Conservation (phyloP, 1,140 invertebrate species). For the Pogonomyrmex californicus region DNA sequence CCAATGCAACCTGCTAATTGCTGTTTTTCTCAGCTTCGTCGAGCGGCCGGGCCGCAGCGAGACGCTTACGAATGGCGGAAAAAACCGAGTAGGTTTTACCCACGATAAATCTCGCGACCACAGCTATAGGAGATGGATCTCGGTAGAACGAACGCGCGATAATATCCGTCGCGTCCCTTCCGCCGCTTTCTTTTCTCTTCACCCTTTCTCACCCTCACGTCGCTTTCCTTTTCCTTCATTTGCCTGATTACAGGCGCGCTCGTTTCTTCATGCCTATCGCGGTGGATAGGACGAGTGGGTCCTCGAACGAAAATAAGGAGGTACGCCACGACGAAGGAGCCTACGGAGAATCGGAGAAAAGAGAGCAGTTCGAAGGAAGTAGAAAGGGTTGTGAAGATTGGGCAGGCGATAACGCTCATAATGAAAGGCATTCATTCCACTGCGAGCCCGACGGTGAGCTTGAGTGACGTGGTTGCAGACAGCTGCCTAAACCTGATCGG, state of each 20-base stretch:
- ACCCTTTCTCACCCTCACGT: neutral
- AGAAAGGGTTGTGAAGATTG: conserved; percentile 81
- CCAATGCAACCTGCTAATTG: conserved; percentile 64
- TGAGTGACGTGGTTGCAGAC: conserved; percentile 86
- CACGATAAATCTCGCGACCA: conserved; percentile 73
- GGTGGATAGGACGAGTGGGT: conserved; percentile 16
- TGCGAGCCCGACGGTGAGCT: conserved; percentile 83
- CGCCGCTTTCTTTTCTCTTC: conserved; percentile 24
- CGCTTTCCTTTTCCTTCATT: neutral
- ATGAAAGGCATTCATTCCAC: conserved; percentile 86
- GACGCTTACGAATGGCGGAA: conserved; percentile 25
- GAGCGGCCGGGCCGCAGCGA: conserved; percentile 25
- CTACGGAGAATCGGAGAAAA: conserved; percentile 67
- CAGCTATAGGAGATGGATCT: conserved; percentile 70
- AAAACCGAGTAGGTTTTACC: conserved; percentile 63
- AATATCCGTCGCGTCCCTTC: conserved; percentile 60
- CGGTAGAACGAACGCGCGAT: conserved; percentile 61
- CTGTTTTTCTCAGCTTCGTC: conserved; percentile 47
- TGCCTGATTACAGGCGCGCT: conserved; percentile 17
- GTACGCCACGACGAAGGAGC: conserved; percentile 15
- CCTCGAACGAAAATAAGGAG: conserved; percentile 39
- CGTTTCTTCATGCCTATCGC: conserved; percentile 57
- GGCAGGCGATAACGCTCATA: conserved; percentile 84
- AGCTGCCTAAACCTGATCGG: conserved; percentile 86
- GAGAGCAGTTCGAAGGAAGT: conserved; percentile 67